These are phyloP conservation scores for Loriculus beryllinus DNA, from an alignment of 2,797 vertebrate species.

Conservation along the genomic window DNA sequence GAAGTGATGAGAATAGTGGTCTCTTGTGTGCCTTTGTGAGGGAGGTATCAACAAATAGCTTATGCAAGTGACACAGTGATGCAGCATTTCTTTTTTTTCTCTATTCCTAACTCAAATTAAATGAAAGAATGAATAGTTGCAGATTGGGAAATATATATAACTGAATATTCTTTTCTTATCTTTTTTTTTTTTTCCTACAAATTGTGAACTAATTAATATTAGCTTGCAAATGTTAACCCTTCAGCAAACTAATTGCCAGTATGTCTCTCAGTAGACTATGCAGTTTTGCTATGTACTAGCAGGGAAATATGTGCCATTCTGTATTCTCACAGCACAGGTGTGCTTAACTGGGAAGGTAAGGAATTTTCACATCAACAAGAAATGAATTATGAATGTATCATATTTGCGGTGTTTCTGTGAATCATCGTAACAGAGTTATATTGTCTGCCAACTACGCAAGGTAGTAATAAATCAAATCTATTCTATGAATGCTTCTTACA, in stretches of 20 bases:
- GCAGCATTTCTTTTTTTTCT: not conserved
- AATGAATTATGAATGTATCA: not conserved
- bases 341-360: not conserved
- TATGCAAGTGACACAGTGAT: not conserved
- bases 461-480: not conserved
- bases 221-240: not conserved
- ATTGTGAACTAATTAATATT: not conserved
- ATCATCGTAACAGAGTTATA: not conserved
- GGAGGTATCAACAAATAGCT: not conserved
- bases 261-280: not conserved
- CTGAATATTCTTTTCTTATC: not conserved
- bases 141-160: not conserved
- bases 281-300: not conserved
- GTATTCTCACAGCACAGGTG: not conserved
- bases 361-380: conserved; percentile 14
- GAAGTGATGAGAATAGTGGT: not conserved
- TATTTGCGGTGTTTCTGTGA: not conserved
- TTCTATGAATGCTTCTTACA: not conserved
- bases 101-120: not conserved
- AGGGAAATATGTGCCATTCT: not conserved
- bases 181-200: not conserved
- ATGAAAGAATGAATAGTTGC: not conserved
- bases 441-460: not conserved
- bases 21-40: not conserved
- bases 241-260: not conserved